phyloP scores from a whole-genome alignment of 2,797 vertebrate species.

The Rhabdophis nuchalis region DNA sequence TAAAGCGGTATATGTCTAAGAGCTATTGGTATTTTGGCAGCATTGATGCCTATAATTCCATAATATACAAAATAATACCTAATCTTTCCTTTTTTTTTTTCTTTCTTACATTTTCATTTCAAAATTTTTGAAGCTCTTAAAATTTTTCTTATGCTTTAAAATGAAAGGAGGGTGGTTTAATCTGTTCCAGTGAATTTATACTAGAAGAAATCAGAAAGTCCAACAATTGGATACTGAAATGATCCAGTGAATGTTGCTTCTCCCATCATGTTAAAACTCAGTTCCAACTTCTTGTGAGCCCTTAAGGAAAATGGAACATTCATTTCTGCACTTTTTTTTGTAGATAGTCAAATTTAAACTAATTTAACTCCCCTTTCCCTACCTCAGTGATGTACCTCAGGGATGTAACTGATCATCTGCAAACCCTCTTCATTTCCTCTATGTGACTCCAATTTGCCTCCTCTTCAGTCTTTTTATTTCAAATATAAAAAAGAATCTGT shows the following conservation, averaged over 20 bases:
- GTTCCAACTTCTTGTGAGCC: neutral
- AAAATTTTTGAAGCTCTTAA: neutral
- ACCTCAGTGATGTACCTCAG: neutral
- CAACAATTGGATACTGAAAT: neutral
- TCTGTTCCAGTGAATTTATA: neutral
- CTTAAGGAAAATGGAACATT: neutral
- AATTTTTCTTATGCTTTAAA: neutral
- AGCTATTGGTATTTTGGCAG: neutral
- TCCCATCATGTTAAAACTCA: neutral
- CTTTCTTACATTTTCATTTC: neutral
- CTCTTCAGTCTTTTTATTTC: neutral
- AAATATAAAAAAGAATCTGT: neutral
- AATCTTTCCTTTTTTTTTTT: neutral
- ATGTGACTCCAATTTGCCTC: neutral
- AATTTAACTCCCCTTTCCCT: neutral
- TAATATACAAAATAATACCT: neutral
- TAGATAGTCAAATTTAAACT: neutral
- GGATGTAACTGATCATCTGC: neutral
- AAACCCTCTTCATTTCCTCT: neutral
- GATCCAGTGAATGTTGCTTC: neutral
- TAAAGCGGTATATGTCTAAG: neutral
- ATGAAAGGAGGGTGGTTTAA: neutral
- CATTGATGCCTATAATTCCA: neutral
- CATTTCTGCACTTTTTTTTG: neutral
- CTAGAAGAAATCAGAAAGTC: neutral